Conservation (phyloP, 2,113 vertebrate genomes). For the Corythoichthys intestinalis region DNA sequence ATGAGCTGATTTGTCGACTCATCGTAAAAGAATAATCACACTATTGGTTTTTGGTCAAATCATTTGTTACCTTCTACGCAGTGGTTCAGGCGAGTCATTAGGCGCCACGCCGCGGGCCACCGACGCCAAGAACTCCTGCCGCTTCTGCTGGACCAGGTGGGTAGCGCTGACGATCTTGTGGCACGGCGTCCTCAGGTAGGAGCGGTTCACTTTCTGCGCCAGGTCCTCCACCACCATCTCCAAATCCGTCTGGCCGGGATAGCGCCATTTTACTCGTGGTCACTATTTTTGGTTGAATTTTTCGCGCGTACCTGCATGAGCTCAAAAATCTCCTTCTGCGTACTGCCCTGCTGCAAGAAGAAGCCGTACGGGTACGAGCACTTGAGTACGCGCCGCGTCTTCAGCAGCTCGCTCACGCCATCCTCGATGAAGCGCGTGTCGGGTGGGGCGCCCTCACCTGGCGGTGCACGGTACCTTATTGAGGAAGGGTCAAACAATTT, state of each 20-base stretch:
- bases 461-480: not conserved
- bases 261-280: not conserved
- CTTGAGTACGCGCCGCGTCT: conserved; percentile 96
- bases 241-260: conserved; percentile 82
- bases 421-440: conserved; percentile 98
- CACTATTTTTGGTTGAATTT: not conserved
- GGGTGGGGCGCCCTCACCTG: conserved; percentile 90
- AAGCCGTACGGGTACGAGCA: conserved; percentile 99
- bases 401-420: conserved; percentile 92
- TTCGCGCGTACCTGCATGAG: conserved; percentile 88
- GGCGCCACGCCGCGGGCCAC: conserved; percentile 95
- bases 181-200: conserved; percentile 94
- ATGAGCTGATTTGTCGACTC: not conserved
- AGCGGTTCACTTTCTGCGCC: conserved; percentile 97
- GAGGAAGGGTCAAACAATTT: not conserved
- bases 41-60: not conserved
- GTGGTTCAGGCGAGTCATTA: conserved; percentile 92
- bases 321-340: conserved; percentile 99
- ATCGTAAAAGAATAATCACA: no score
- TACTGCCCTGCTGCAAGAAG: conserved; percentile 98
- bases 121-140: conserved; percentile 94
- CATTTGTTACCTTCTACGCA: conserved; percentile 82
- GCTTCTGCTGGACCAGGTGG: conserved; percentile 95
- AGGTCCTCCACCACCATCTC: conserved; percentile 99
- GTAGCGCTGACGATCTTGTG: conserved; percentile 96